Evolutionary conservation across 2,888 invertebrate species (phyloP).

Genomic region (Standfussiana lucernea): DNA sequence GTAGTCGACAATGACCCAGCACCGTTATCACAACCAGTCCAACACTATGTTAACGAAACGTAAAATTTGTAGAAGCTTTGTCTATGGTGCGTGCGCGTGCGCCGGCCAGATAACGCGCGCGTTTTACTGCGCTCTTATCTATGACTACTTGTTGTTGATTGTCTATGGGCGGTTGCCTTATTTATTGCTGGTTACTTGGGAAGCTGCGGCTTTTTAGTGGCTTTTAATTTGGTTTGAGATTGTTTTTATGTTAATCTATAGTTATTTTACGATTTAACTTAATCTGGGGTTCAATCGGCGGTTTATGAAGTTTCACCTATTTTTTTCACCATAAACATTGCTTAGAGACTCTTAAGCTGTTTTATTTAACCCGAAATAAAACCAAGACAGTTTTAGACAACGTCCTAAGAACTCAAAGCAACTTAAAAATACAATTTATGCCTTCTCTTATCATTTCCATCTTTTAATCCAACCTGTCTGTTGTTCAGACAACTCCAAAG

Average conservation of each 20-base stretch:
- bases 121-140: conserved; percentile 71
- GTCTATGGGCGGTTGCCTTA: conserved; percentile 61
- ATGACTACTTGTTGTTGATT: conserved; percentile 69
- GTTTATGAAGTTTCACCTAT: background rate
- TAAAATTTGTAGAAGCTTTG: conserved; percentile 65
- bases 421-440: background rate
- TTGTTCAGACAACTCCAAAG: conserved; percentile 34
- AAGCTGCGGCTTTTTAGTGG: conserved; percentile 37
- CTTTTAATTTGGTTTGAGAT: conserved; percentile 44
- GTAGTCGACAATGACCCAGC: conserved; percentile 35
- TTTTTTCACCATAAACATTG: background rate
- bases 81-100: conserved; percentile 62
- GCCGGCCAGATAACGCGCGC: conserved; percentile 66
- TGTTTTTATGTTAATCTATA: background rate
- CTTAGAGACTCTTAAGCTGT: no score
- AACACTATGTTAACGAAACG: conserved; percentile 63
- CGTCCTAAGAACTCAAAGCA: no score
- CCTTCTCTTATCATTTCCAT: conserved; percentile 39
- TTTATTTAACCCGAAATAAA: no score
- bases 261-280: background rate
- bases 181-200: conserved; percentile 56
- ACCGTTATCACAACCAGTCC: conserved; percentile 55
- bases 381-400: no score
- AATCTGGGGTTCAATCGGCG: no score
- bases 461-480: conserved; percentile 48